Evolutionary conservation across 2,888 invertebrate genomes (phyloP).

Genomic region (Lamellibrachia satsuma): DNA sequence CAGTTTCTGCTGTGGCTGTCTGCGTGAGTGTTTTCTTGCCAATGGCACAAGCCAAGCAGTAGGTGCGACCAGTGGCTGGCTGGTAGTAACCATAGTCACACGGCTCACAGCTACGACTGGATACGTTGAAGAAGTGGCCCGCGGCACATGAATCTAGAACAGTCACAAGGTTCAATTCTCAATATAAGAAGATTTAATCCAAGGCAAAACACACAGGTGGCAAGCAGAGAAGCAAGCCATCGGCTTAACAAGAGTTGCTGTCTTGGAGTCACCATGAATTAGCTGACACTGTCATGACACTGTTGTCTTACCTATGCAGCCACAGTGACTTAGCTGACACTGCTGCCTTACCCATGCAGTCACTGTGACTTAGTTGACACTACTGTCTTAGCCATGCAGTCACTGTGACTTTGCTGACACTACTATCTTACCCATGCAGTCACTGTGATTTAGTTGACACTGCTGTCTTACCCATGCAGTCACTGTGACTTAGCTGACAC

Average conservation of each 20-base stretch:
- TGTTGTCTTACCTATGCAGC: no score
- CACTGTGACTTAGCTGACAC: no score
- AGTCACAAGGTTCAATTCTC: background rate
- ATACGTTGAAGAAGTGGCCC: slow-evolving; percentile 13
- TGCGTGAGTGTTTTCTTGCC: slow-evolving; percentile 17
- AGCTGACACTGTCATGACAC: no score
- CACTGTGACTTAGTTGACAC: background rate
- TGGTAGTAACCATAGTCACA: slow-evolving; percentile 20
- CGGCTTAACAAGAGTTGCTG: no score
- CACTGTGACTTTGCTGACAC: background rate
- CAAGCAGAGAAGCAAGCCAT: background rate
- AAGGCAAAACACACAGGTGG: background rate
- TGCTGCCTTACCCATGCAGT: no score
- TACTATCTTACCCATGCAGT: no score
- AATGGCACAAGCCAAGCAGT: slow-evolving; percentile 23
- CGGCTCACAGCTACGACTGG: background rate
- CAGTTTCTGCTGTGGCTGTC: background rate
- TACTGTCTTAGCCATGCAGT: background rate
- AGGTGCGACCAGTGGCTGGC: slow-evolving; percentile 19
- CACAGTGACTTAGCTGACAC: no score
- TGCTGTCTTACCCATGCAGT: no score
- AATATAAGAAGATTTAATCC: background rate
- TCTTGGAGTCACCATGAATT: no score
- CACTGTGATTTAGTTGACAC: no score
- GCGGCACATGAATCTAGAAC: background rate